Base-by-base conservation (phyloP, 2,888 invertebrate species). In the Lasius platythorax region DNA sequence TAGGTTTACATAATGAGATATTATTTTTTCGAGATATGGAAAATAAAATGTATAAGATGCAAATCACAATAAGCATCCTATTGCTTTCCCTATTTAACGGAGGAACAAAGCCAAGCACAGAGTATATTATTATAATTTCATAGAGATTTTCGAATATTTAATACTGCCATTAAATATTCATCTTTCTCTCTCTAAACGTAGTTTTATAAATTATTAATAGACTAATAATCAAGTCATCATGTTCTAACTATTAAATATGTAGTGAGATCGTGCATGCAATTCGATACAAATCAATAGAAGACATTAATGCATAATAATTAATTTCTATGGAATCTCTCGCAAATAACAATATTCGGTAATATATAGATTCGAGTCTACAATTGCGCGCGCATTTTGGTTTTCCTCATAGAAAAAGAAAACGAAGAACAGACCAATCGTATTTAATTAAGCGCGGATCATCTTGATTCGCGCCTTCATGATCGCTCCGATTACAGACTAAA, bases 401-500 rank as follows among this genome's bases (percentile, higher is more conserved):
- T 61, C 30, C 18, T 46, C 12, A 23, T 61, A n/a, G 23, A 46
- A 61, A 58, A 79, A 72, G 33, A 40, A 70, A 76, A 67, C 56
- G 43, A 15, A 23, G 23, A 58, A 53, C 58, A 61, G 72, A 46
- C 43, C 56, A 70, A 78, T 72, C 30, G 58, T 23, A 56, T 23
- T 23, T 37, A 68, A 78, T 78, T 30, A 37, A 81, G 46, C 58
- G 33, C 28, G 30, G 12, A 72, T n/a, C n/a, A 33, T 72, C 37
- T n/a, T 30, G 50, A 81, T 72, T 73, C 46, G 23, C 23, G 23
- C 18, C 40, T 63, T 50, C 79, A 63, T 63, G 73, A 61, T 61
- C 18, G 18, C 23, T 23, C 67, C 86, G 86, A 89, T 90, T 89
- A 90, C 83, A 82, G 84, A 63, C 64, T 84, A 85, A 89, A 87